Percentiles rank a stretch among this genome's conserved stretches.
Evolutionary conservation across 2,888 invertebrate genomes (phyloP).

Genomic region (Ophion obscuratus): DNA sequence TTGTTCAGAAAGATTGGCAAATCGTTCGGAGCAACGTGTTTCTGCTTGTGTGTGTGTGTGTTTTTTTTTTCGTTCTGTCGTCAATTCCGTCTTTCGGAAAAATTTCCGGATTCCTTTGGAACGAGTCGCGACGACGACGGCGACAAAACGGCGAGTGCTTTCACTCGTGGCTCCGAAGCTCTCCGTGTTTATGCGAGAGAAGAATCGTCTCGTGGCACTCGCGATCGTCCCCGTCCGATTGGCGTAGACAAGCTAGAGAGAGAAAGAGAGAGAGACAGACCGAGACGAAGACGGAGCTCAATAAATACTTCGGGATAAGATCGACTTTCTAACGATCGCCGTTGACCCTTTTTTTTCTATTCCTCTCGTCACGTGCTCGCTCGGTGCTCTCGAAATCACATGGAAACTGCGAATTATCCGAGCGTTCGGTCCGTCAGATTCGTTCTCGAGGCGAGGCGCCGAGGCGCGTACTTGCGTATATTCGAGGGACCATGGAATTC

Average conservation of each 20-base stretch:
- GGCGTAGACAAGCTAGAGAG: not conserved
- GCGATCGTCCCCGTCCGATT: constrained; percentile 30
- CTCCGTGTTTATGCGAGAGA: constrained; percentile 29
- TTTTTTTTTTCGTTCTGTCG: not conserved
- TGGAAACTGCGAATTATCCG: constrained; percentile 13
- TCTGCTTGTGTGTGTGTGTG: not conserved
- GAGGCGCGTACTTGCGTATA: too few species aligned
- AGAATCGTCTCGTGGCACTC: constrained; percentile 31
- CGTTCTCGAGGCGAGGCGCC: not conserved
- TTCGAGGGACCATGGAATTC: too few species aligned
- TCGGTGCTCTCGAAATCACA: not conserved
- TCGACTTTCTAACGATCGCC: constrained; percentile 60
- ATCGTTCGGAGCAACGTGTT: not conserved
- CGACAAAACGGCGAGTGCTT: constrained; percentile 67
- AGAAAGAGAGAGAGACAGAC: not conserved
- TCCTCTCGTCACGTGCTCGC: constrained; percentile 32
- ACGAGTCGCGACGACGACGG: constrained; percentile 43
- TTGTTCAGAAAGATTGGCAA: not conserved
- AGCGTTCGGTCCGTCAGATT: constrained; percentile 4
- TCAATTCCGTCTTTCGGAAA: constrained; percentile 53
- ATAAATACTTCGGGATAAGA: constrained; percentile 32
- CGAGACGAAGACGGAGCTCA: not conserved
- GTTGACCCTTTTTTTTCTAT: constrained; percentile 41
- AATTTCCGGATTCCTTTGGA: constrained; percentile 68
- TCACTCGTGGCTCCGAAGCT: constrained; percentile 60